Evolutionary conservation across 1,140 invertebrate species (phyloP).

Genomic region (Anastrepha obliqua): DNA sequence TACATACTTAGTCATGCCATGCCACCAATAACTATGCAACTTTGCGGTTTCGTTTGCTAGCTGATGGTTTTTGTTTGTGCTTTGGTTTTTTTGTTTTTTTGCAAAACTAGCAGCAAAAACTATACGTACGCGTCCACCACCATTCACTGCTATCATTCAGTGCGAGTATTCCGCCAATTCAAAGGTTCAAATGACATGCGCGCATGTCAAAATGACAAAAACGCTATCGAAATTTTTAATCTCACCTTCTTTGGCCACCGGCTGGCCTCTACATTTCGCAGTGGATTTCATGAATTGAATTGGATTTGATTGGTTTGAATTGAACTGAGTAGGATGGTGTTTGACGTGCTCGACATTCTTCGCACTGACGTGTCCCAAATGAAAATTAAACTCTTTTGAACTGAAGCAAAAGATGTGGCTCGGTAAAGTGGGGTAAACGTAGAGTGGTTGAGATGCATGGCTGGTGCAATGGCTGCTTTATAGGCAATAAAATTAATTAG

Average conservation of each 20-base stretch:
- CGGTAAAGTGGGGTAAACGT: neutral
- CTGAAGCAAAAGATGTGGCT: neutral
- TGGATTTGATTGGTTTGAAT: neutral
- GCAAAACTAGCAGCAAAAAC: neutral
- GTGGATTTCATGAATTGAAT: slow-evolving; percentile 24
- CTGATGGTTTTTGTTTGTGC: no score
- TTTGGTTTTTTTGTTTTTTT: neutral
- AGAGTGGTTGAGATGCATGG: neutral
- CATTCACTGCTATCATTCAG: neutral
- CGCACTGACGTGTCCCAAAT: slow-evolving; percentile 21
- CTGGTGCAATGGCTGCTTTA: neutral
- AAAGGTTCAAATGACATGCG: slow-evolving; percentile 41
- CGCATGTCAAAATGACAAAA: slow-evolving; percentile 45
- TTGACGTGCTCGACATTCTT: slow-evolving; percentile 26
- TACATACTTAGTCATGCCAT: neutral
- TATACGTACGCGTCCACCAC: neutral
- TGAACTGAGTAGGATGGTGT: neutral
- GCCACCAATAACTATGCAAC: slow-evolving; percentile 24
- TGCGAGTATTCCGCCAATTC: neutral
- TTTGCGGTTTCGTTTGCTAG: neutral
- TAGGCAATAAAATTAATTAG: no score
- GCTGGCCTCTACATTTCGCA: neutral
- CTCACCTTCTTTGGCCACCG: neutral
- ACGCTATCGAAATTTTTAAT: slow-evolving; percentile 32
- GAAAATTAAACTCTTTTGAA: neutral